A percentile compares a stretch with the other conserved stretches of the same genome.
These are phyloP conservation scores for Busseola fusca DNA, from an alignment of 2,888 invertebrate species.

Conservation along the genomic window DNA sequence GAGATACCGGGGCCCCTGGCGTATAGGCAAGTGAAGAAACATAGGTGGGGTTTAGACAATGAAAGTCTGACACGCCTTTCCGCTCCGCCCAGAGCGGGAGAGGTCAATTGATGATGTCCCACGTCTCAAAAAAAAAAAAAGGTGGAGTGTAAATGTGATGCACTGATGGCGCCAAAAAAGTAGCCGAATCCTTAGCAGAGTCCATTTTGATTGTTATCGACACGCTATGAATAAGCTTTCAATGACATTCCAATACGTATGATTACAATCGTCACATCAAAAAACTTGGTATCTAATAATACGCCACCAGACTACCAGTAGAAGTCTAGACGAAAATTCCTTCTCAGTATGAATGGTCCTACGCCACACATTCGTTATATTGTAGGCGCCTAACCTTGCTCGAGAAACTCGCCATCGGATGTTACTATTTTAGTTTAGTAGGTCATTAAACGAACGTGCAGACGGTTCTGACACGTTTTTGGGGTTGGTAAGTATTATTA, in stretches of 20 bases:
- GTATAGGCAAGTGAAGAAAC: no score
- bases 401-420: slow-evolving; percentile 75
- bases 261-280: slow-evolving; percentile 21
- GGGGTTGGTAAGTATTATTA: slow-evolving; percentile 49
- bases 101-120: no score
- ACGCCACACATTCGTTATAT: slow-evolving; percentile 66
- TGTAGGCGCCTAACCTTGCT: slow-evolving; percentile 75
- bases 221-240: background rate
- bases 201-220: no score
- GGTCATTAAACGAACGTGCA: slow-evolving; percentile 78
- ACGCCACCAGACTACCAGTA: slow-evolving; percentile 34
- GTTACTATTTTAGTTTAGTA: slow-evolving; percentile 80
- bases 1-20: no score
- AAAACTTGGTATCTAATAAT: slow-evolving; percentile 44
- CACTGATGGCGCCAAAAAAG: no score
- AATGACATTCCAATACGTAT: slow-evolving; percentile 24
- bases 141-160: no score
- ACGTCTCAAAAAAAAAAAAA: no score
- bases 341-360: slow-evolving; percentile 66
- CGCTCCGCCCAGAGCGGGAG: no score
- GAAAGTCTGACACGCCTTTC: no score
- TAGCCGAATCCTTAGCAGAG: no score
- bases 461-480: slow-evolving; percentile 50
- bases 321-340: slow-evolving; percentile 53
- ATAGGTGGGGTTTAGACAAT: no score